These are phyloP conservation scores for Volucella zonaria DNA, from an alignment of 2,888 invertebrate genomes.

Conservation along the genomic window DNA sequence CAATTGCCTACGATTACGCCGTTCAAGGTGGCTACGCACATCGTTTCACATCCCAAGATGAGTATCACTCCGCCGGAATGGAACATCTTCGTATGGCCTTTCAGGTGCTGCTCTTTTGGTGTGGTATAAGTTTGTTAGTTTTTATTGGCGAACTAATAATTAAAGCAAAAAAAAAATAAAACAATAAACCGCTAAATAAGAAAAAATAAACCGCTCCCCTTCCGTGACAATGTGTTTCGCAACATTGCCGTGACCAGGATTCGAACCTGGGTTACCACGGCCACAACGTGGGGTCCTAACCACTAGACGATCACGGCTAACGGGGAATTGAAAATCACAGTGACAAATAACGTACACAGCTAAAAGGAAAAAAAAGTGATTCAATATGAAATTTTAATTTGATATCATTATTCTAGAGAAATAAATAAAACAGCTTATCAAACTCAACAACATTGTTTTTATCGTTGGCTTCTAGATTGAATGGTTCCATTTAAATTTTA, in stretches of 20 bases:
- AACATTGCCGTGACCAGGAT: constrained; percentile 81
- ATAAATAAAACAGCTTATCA: too few relatives aligned
- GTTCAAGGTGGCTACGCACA: constrained; percentile 75
- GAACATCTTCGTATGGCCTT: constrained; percentile 78
- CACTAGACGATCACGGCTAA: constrained; percentile 81
- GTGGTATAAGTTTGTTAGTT: constrained; percentile 5
- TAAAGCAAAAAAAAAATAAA: background rate
- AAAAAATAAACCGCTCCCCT: too few relatives aligned
- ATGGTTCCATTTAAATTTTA: too few relatives aligned
- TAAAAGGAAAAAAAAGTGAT: too few relatives aligned
- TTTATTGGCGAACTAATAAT: constrained; percentile 25
- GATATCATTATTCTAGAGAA: too few relatives aligned
- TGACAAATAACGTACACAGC: too few relatives aligned
- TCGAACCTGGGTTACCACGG: constrained; percentile 81
- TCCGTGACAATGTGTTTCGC: background rate
- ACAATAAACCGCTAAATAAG: too few relatives aligned
- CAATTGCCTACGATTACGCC: constrained; percentile 76
- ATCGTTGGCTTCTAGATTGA: too few relatives aligned
- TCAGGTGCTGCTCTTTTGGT: constrained; percentile 70
- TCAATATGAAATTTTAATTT: too few relatives aligned
- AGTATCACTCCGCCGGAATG: constrained; percentile 77
- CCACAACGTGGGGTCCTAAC: constrained; percentile 81
- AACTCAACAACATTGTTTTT: too few relatives aligned
- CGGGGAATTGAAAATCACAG: constrained; percentile 31
- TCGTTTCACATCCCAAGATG: constrained; percentile 74